These are phyloP conservation scores for Meiosimyza platycephala DNA, from an alignment of 2,888 invertebrate genomes.

Conservation along the genomic window DNA sequence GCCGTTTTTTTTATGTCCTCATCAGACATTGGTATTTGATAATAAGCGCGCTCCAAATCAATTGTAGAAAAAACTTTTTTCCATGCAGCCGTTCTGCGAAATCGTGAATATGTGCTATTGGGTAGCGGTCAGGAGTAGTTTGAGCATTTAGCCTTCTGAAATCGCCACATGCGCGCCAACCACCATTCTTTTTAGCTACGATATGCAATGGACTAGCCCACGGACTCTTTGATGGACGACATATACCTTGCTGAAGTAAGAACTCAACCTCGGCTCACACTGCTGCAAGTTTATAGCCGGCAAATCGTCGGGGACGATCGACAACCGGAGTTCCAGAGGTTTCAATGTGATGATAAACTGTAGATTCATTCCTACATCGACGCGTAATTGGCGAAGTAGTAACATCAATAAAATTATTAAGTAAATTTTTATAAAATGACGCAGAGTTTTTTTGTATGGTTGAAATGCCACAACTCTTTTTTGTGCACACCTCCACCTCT, in stretches of 20 bases:
- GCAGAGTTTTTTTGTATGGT: conserved; percentile 16
- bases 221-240: not conserved
- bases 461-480: conserved; percentile 30
- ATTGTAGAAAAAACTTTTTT: conserved; percentile 11
- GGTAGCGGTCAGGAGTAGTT: conserved; percentile 28
- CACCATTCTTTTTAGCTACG: conserved; percentile 32
- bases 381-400: not conserved
- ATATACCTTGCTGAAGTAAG: too few species aligned
- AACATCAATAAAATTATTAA: conserved; percentile 23
- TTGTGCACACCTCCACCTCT: conserved; percentile 18
- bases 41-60: conserved; percentile 50
- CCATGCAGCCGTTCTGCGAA: not conserved
- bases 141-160: conserved; percentile 22
- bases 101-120: conserved; percentile 29
- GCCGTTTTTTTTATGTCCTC: conserved; percentile 61
- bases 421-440: conserved; percentile 22
- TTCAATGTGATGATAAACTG: too few species aligned
- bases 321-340: too few species aligned
- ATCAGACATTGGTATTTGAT: conserved; percentile 57
- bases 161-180: conserved; percentile 31
- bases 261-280: too few species aligned
- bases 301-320: too few species aligned
- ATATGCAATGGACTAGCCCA: conserved; percentile 22
- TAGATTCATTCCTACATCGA: not conserved
- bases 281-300: too few species aligned